These are phyloP conservation scores for Cephalopholis sonnerati DNA, from an alignment of 2,113 vertebrate species.

Conservation along the genomic window DNA sequence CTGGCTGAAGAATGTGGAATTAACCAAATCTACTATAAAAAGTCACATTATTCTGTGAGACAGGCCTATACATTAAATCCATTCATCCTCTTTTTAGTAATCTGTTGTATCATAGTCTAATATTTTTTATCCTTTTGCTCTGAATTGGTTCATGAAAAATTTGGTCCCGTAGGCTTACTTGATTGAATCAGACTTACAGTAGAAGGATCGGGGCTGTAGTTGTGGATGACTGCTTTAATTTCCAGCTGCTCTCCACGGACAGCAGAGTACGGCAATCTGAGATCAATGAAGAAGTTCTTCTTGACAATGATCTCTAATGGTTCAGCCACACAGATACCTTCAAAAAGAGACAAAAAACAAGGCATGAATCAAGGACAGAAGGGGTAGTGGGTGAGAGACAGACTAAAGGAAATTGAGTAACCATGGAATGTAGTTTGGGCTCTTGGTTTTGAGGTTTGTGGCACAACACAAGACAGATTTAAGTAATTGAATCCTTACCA, in stretches of 20 bases:
- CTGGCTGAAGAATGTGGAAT: too few relatives aligned
- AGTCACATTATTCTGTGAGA: not conserved
- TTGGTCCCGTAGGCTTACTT: not conserved
- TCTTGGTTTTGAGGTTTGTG: too few relatives aligned
- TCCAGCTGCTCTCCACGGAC: constrained; percentile 84
- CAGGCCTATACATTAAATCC: not conserved
- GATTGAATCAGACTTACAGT: constrained; percentile 71
- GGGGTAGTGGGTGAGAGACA: not conserved
- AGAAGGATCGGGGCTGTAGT: constrained; percentile 30
- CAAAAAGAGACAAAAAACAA: not conserved
- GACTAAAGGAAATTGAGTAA: not conserved
- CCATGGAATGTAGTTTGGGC: too few relatives aligned
- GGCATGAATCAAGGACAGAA: not conserved
- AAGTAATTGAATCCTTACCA: constrained; percentile 52
- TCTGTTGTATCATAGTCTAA: not conserved
- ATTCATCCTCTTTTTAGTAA: not conserved
- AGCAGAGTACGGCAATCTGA: constrained; percentile 82
- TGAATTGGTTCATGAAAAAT: not conserved
- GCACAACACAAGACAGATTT: not conserved
- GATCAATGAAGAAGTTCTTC: constrained; percentile 90
- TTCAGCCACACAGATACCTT: constrained; percentile 91
- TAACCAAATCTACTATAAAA: not conserved
- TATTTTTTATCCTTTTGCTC: not conserved
- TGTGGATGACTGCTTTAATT: constrained; percentile 83
- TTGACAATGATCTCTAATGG: constrained; percentile 87